A percentile compares a stretch with the other conserved stretches of the same genome.
These are phyloP conservation scores for Nyctibius grandis DNA, from an alignment of 2,797 vertebrate species.

Conservation along the genomic window DNA sequence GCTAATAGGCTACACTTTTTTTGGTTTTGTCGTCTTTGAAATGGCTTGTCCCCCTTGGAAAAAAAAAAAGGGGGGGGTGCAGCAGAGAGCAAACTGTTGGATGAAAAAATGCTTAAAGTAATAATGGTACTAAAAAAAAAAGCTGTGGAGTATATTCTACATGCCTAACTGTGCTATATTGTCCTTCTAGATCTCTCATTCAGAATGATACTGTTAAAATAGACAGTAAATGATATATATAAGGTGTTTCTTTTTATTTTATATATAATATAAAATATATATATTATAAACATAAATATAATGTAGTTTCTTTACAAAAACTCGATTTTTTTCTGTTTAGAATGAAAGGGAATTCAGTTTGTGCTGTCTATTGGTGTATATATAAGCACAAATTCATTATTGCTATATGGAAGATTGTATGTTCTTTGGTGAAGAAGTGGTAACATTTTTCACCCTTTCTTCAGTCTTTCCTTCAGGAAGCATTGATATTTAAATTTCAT, in stretches of 20 bases:
- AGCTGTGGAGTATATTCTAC: neutral
- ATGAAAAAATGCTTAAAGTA: neutral
- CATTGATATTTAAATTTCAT: neutral
- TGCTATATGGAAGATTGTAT: neutral
- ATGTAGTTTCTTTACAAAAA: neutral
- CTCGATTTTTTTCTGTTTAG: neutral
- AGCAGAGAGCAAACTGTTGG: neutral
- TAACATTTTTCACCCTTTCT: neutral
- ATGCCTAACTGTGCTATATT: neutral
- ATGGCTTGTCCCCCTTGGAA: neutral
- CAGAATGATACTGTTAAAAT: neutral
- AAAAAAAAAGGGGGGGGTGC: too few species aligned
- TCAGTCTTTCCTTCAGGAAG: neutral
- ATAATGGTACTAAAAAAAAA: neutral
- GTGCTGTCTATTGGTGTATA: neutral
- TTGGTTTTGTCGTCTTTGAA: neutral
- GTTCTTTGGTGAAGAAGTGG: neutral
- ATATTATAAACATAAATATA: too few species aligned
- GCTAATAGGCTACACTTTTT: neutral
- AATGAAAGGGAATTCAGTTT: neutral
- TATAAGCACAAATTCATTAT: neutral
- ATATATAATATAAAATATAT: neutral
- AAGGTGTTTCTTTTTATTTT: neutral
- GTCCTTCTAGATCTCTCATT: neutral
- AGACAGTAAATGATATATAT: neutral